Conservation (phyloP, 2,113 vertebrate species). For the Bos indicus region DNA sequence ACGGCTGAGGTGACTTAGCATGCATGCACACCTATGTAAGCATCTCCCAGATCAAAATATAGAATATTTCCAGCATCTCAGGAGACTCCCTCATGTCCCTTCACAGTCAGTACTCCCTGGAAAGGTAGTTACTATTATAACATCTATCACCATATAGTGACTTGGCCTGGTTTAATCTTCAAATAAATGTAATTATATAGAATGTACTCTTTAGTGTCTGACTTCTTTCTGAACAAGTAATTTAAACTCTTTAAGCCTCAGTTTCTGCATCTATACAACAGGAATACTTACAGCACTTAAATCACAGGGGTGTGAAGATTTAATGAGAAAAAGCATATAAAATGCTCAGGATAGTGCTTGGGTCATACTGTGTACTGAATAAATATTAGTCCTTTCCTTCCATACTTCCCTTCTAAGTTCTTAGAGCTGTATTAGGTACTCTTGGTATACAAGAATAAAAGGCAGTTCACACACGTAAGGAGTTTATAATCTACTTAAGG, state of each 20-base stretch:
- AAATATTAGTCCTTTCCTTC: not conserved
- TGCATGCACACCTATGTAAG: not conserved
- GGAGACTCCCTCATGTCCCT: not conserved
- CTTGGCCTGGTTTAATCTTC: not conserved
- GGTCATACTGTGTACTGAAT: not conserved
- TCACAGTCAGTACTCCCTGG: not conserved
- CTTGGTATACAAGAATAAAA: not conserved
- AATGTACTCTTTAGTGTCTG: not conserved
- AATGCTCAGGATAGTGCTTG: not conserved
- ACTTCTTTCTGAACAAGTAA: conserved; percentile 2
- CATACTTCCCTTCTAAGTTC: not conserved
- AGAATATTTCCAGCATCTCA: not conserved
- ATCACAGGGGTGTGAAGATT: not conserved
- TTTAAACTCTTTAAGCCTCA: not conserved
- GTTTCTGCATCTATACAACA: not conserved
- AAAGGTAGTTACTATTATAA: not conserved
- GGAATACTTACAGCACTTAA: not conserved
- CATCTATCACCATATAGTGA: not conserved
- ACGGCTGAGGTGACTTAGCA: not conserved
- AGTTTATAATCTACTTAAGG: not conserved
- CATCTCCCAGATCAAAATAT: not conserved
- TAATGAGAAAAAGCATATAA: conserved; percentile 14
- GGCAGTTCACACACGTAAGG: not conserved
- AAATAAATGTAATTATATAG: not conserved
- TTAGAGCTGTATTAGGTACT: not conserved